Conservation (phyloP, 2,113 vertebrate genomes). For the Cottus gobio region DNA sequence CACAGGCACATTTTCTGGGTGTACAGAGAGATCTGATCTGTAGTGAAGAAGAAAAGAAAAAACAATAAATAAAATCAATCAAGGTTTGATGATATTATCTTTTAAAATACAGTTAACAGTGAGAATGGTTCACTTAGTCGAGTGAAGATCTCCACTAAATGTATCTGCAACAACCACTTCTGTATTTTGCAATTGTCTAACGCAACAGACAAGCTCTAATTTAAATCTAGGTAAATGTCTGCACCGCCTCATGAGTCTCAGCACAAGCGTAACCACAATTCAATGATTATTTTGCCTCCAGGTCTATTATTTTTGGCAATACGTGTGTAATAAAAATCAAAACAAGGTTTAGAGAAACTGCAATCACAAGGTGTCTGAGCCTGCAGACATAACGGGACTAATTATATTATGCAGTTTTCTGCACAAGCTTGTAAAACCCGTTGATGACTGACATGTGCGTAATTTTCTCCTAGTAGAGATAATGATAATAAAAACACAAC, state of each 20-base stretch:
- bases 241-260: no score
- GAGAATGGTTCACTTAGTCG: background rate
- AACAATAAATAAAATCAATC: background rate
- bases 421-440: background rate
- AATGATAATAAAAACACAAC: background rate
- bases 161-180: no score
- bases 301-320: no score
- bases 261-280: no score
- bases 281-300: no score
- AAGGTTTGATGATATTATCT: background rate
- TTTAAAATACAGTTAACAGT: background rate
- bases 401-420: background rate
- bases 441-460: background rate
- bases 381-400: background rate
- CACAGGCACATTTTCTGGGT: constrained; percentile 85
- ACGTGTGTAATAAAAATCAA: no score
- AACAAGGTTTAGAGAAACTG: no score
- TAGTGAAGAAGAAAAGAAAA: constrained; percentile 9
- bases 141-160: background rate
- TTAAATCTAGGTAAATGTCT: no score
- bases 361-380: background rate
- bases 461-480: background rate
- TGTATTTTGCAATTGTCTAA: no score
- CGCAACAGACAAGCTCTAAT: no score
- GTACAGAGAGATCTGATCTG: constrained; percentile 77